Evolutionary conservation across 2,797 vertebrate genomes (phyloP).

Genomic region (Mionectes olivaceus): DNA sequence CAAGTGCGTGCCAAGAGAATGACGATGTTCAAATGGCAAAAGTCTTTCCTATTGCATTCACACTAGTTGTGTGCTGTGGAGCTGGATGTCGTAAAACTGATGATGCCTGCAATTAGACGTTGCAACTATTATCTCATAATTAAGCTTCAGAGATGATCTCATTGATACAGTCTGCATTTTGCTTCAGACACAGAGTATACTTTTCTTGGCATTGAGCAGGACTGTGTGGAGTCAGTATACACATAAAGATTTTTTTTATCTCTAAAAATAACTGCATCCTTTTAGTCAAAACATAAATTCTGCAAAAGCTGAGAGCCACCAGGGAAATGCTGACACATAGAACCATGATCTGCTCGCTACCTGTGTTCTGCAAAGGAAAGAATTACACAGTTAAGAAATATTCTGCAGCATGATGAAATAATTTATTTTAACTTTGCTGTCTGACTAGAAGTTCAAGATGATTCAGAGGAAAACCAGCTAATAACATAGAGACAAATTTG

Average conservation of each 20-base stretch:
- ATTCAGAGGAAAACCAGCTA: slow-evolving; percentile 62
- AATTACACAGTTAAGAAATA: slow-evolving; percentile 55
- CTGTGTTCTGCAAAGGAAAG: slow-evolving; percentile 54
- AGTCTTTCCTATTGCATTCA: not conserved
- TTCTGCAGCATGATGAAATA: slow-evolving; percentile 48
- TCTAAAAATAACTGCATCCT: not conserved
- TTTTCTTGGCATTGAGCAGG: not conserved
- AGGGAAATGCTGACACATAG: not conserved
- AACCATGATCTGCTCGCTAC: slow-evolving; percentile 2
- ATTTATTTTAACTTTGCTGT: slow-evolving; percentile 59
- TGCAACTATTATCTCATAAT: not conserved
- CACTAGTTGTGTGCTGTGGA: not conserved
- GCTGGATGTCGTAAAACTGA: not conserved
- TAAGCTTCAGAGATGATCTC: not conserved
- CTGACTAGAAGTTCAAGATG: slow-evolving; percentile 56
- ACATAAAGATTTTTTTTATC: not conserved
- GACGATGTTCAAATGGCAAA: not conserved
- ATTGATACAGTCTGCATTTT: not conserved
- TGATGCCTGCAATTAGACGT: slow-evolving; percentile 10
- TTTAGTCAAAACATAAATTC: slow-evolving; percentile 13
- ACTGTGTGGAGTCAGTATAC: not conserved
- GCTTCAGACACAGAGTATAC: not conserved
- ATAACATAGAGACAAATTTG: slow-evolving; percentile 36
- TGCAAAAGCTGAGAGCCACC: not conserved
- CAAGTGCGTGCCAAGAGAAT: not conserved